A percentile compares a stretch with the other conserved stretches of the same genome.
Evolutionary conservation across 2,888 invertebrate genomes (phyloP).

Genomic region (Melangyna quadrimaculata): DNA sequence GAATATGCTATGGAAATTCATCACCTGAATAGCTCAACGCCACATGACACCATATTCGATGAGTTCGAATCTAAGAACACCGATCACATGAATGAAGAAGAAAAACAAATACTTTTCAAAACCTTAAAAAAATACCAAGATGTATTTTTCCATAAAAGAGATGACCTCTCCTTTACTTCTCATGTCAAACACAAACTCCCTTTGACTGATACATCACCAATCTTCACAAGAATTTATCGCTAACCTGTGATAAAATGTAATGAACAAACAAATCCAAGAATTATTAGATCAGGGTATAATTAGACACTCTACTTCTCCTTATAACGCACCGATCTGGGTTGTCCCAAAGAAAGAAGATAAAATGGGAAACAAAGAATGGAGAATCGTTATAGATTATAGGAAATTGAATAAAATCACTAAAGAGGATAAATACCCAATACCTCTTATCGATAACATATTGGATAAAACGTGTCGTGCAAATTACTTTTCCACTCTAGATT

Average conservation of each 20-base stretch:
- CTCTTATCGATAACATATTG: not conserved
- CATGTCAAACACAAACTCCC: slow-evolving; percentile 14
- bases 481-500: slow-evolving; percentile 25
- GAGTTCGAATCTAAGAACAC: not conserved
- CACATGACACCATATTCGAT: not conserved
- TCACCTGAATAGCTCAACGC: not conserved
- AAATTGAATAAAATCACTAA: slow-evolving; percentile 13
- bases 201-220: not conserved
- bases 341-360: no score
- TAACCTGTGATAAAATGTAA: slow-evolving; percentile 14
- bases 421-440: not conserved
- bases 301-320: not conserved
- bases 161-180: slow-evolving; percentile 15
- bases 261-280: slow-evolving; percentile 38
- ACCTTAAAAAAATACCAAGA: not conserved
- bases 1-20: not conserved
- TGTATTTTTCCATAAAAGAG: slow-evolving; percentile 18
- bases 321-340: no score
- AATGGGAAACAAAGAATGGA: no score
- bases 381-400: no score
- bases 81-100: not conserved
- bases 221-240: not conserved
- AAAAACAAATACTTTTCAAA: slow-evolving; percentile 4
- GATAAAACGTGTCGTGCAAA: slow-evolving; percentile 3
- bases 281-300: slow-evolving; percentile 48